Conservation (phyloP, 1,140 invertebrate species). For the Ceratitis capitata region DNA sequence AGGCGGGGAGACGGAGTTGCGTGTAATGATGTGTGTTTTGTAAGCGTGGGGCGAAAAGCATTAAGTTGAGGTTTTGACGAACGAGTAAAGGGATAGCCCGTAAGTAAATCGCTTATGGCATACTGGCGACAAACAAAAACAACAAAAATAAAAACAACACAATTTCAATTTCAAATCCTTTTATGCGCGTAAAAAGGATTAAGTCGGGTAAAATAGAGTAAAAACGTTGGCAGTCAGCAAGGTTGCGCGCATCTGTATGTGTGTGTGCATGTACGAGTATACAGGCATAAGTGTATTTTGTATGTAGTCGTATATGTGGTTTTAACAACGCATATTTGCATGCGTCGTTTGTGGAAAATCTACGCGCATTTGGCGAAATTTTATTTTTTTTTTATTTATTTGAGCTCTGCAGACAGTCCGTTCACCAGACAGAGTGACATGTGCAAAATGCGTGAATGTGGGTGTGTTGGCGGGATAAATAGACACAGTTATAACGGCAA, state of each 20-base stretch:
- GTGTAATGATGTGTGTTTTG: not conserved
- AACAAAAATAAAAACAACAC: not conserved
- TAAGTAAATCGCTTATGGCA: not conserved
- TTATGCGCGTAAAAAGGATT: conserved; percentile 37
- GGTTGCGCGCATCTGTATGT: not conserved
- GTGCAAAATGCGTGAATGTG: not conserved
- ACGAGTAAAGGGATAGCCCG: not conserved
- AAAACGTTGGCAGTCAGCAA: not conserved
- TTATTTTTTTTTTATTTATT: not conserved
- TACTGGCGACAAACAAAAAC: not conserved
- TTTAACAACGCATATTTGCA: not conserved
- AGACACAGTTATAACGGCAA: conserved; percentile 3
- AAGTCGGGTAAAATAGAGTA: conserved; percentile 8
- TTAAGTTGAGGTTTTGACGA: too few relatives aligned
- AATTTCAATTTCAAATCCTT: conserved; percentile 34
- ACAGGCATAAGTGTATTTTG: too few relatives aligned
- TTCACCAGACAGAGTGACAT: not conserved
- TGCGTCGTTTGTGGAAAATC: not conserved
- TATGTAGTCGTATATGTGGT: too few relatives aligned
- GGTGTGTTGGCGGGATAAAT: not conserved
- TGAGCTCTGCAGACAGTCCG: not conserved
- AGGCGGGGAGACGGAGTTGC: not conserved
- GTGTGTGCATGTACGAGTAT: too few relatives aligned
- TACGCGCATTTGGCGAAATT: not conserved
- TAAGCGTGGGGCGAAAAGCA: not conserved